phyloP scores from a whole-genome alignment of 2,113 vertebrate species.

The Lepus americanus region DNA sequence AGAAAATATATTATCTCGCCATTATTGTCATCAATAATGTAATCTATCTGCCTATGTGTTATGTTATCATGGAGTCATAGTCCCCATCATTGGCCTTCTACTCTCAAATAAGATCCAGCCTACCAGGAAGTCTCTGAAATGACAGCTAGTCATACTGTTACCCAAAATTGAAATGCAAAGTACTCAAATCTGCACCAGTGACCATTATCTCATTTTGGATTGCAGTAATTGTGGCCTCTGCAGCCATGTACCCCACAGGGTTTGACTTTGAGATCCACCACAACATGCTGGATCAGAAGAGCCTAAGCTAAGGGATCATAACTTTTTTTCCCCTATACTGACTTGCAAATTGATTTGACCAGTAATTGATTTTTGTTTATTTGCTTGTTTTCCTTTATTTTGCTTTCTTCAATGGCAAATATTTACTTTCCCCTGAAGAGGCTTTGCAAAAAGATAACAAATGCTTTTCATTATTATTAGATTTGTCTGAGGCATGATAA shows the following conservation, averaged over 20 bases:
- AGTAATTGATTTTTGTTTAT: background rate
- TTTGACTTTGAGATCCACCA: background rate
- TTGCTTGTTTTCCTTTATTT: background rate
- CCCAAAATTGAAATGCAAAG: rapidly evolving
- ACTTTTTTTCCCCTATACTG: background rate
- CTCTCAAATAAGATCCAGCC: background rate
- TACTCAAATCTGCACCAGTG: background rate
- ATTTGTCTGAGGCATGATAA: slow-evolving; percentile 20
- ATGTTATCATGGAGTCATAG: background rate
- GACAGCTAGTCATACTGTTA: background rate
- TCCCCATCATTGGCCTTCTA: background rate
- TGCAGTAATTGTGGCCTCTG: background rate
- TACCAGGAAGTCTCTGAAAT: background rate
- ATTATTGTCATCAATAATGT: background rate
- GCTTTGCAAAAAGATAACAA: background rate
- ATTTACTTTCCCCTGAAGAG: background rate
- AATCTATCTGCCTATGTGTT: no score
- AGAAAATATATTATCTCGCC: background rate
- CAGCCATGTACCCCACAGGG: rapidly evolving
- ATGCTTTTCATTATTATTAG: background rate
- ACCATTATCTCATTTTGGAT: background rate
- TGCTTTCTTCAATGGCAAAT: slow-evolving; percentile 27
- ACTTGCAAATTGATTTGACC: background rate
- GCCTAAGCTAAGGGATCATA: background rate
- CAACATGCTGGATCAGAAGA: background rate